phyloP scores from a whole-genome alignment of 1,140 invertebrate genomes.

The Akabosia matsudoensis region DNA sequence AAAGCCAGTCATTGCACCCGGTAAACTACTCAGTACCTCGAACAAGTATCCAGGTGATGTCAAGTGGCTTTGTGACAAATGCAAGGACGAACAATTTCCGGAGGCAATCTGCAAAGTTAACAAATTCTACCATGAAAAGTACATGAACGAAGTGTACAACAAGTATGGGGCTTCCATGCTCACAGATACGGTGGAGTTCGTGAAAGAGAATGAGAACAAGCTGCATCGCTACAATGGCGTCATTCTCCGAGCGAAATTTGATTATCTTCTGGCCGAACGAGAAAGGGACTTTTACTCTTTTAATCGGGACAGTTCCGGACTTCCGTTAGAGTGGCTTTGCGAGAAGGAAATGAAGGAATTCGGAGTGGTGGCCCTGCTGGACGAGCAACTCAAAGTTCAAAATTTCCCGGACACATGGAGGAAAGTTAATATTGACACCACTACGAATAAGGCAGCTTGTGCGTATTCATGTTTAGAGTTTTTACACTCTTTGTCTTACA shows the following conservation, averaged over 20 bases:
- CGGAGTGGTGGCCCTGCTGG: not conserved
- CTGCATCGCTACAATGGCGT: not conserved
- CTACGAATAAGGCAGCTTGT: not conserved
- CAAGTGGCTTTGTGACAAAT: no score
- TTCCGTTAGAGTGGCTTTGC: no score
- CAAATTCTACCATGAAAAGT: no score
- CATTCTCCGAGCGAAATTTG: not conserved
- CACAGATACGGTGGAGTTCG: not conserved
- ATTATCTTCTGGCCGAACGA: not conserved
- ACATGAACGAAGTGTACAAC: not conserved
- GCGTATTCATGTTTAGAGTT: no score
- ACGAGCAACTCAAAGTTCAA: not conserved
- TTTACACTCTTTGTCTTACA: no score
- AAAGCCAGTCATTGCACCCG: no score
- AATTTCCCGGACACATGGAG: not conserved
- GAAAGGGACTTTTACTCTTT: not conserved
- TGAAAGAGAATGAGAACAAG: not conserved
- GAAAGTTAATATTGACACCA: not conserved
- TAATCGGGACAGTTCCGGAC: no score
- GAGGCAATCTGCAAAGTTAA: no score
- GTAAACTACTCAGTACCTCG: no score
- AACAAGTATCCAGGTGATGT: no score
- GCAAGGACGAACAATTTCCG: no score
- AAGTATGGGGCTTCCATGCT: not conserved
- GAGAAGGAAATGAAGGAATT: no score